Evolutionary conservation across 2,797 vertebrate species (phyloP), one percentile per base, ranked within the genome.

Genomic region (Ammospiza maritima): DNA sequence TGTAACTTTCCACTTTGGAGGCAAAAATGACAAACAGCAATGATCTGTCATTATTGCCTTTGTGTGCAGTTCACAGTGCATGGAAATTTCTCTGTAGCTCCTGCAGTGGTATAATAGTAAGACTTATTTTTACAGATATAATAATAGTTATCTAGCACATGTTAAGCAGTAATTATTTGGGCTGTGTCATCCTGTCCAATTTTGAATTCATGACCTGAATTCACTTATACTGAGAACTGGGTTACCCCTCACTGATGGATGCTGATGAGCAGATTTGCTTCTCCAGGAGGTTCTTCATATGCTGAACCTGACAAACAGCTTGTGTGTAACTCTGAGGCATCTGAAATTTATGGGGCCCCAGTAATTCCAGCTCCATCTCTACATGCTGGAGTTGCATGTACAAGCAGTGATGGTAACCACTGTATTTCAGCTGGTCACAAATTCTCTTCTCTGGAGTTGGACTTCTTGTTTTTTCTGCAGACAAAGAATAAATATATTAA

Each of bases 311-410:
- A 57, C 83, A 87, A 93, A 99, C 96, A 32, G 99, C 99, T 89
- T 94, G 97, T 79, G 92, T 93, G 86, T 98, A 98, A 96, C 97
- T 98, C 81, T 98, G 97, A n/a, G 92, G 88, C 72, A 98, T 96
- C 38, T 98, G 97, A 91, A 99, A 99, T 73, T 97, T 97, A 10
- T 93, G 96, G 3, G 98, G 97, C 16, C 98, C 98, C 86, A 99
- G 89, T 82, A 99, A 95, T 92, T 89, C 92, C 79, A 99, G 93
- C 85, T 98, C 98, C 91, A 98, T 98, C 96, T 99, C 98, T 44
- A 99, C 90, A 0, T 98, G 98, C 93, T 98, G 98, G 62, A 99
- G 98, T 92, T 99, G 99, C 67, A 97, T 89, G 97, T 99, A 98
- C 89, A 99, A 98, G 96, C 98, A 99, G 30, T 85, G 96, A 70